Evolutionary conservation across 2,113 vertebrate genomes (phyloP).

Genomic region (Alces alces): DNA sequence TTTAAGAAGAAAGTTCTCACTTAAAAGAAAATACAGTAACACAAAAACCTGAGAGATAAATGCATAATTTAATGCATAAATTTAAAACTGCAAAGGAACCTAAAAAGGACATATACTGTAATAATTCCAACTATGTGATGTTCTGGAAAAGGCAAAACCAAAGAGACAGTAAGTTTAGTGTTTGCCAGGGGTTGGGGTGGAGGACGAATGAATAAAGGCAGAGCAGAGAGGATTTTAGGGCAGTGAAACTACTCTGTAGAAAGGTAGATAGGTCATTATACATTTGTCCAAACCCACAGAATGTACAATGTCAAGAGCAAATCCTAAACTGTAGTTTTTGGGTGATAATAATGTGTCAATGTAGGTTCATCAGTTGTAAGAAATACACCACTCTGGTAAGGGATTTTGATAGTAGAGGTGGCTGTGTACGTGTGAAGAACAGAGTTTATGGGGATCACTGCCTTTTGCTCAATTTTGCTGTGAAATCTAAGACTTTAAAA

Average conservation of each 20-base stretch:
- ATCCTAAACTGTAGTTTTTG: not conserved
- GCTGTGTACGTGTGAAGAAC: not conserved
- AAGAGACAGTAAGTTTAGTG: not conserved
- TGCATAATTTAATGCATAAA: not conserved
- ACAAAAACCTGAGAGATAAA: not conserved
- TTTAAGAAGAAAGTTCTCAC: not conserved
- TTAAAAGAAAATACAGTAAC: not conserved
- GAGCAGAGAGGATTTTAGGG: not conserved
- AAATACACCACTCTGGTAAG: not conserved
- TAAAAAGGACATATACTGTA: not conserved
- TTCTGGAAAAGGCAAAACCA: not conserved
- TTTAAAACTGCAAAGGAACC: not conserved
- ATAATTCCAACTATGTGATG: not conserved
- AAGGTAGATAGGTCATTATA: not conserved
- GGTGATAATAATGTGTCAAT: not conserved
- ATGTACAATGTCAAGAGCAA: not conserved
- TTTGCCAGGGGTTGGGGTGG: not conserved
- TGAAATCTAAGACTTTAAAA: not conserved
- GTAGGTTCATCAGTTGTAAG: not conserved
- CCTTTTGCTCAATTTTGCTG: not conserved
- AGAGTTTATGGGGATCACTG: not conserved
- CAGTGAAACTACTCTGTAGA: not conserved
- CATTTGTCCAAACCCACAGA: not conserved
- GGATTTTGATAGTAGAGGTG: not conserved
- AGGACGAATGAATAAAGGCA: not conserved